These are phyloP conservation scores for Arion vulgaris DNA, from an alignment of 1,140 invertebrate species.

Conservation along the genomic window DNA sequence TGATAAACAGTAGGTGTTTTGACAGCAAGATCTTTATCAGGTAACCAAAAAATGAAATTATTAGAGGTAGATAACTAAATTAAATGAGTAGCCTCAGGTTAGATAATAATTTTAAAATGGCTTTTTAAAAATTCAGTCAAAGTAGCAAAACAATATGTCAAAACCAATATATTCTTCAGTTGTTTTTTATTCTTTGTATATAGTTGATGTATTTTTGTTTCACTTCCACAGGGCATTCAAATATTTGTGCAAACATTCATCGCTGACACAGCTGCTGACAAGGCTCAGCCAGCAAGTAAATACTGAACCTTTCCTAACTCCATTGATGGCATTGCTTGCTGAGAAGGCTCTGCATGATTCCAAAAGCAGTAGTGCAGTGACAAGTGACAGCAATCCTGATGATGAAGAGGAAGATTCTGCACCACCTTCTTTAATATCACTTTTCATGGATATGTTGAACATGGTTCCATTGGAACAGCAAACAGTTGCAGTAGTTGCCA, in stretches of 20 bases:
- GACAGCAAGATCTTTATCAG: too few relatives aligned
- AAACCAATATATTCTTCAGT: too few relatives aligned
- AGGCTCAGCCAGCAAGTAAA: not conserved
- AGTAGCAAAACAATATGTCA: too few relatives aligned
- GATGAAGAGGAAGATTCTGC: slow-evolving; percentile 21
- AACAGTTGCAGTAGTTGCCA: slow-evolving; percentile 20
- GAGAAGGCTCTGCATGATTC: not conserved
- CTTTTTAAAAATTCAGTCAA: too few relatives aligned
- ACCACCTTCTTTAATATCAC: not conserved
- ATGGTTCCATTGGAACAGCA: not conserved
- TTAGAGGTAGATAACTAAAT: too few relatives aligned
- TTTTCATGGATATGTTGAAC: slow-evolving; percentile 27
- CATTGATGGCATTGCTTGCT: slow-evolving; percentile 17
- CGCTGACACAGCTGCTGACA: not conserved
- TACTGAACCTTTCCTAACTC: slow-evolving; percentile 25
- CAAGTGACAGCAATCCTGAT: slow-evolving; percentile 27
- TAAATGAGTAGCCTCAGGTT: too few relatives aligned
- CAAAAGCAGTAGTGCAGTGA: not conserved
- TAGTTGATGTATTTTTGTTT: too few relatives aligned
- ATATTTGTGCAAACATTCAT: slow-evolving; percentile 23
- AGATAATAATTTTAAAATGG: too few relatives aligned
- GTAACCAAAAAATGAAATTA: too few relatives aligned
- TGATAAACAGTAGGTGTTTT: too few relatives aligned
- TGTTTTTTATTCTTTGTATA: too few relatives aligned
- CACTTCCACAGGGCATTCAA: slow-evolving; percentile 14